Evolutionary conservation across 2,888 invertebrate genomes (phyloP).

Genomic region (Eugnorisma glareosa): DNA sequence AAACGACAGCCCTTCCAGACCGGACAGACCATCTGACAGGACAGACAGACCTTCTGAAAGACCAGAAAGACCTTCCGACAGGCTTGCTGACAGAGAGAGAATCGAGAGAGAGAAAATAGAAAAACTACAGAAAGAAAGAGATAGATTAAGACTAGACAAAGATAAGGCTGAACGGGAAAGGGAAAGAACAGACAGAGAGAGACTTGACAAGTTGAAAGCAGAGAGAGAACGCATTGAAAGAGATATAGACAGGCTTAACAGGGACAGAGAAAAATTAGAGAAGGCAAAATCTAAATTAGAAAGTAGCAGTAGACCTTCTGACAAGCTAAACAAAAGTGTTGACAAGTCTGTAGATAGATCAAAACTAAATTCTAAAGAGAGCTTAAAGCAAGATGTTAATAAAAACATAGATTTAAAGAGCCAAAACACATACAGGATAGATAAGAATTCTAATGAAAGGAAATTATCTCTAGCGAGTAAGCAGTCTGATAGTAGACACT

Average conservation of each 20-base stretch:
- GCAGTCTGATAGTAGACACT: slow-evolving; percentile 74
- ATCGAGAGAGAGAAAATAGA: slow-evolving; percentile 73
- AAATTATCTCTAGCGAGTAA: slow-evolving; percentile 75
- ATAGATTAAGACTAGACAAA: slow-evolving; percentile 67
- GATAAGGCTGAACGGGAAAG: slow-evolving; percentile 78
- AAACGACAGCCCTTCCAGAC: slow-evolving; percentile 73
- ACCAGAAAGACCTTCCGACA: slow-evolving; percentile 67
- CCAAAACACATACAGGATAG: slow-evolving; percentile 89
- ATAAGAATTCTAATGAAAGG: slow-evolving; percentile 84
- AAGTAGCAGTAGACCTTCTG: slow-evolving; percentile 71
- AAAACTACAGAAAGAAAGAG: slow-evolving; percentile 71
- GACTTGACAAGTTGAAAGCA: slow-evolving; percentile 83
- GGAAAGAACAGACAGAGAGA: slow-evolving; percentile 80
- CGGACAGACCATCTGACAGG: slow-evolving; percentile 58
- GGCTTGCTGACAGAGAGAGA: slow-evolving; percentile 71
- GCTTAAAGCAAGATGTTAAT: slow-evolving; percentile 72
- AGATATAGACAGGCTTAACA: slow-evolving; percentile 84
- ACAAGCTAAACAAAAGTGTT: slow-evolving; percentile 72
- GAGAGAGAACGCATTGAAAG: slow-evolving; percentile 86
- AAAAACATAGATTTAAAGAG: slow-evolving; percentile 87
- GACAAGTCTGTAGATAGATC: slow-evolving; percentile 77
- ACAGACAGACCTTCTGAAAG: slow-evolving; percentile 69
- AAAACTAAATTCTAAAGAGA: slow-evolving; percentile 77
- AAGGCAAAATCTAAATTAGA: slow-evolving; percentile 84
- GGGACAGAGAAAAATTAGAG: slow-evolving; percentile 83